Base-by-base conservation (phyloP, 64 coral and sea anemone genomes). In the Actinia equina region DNA sequence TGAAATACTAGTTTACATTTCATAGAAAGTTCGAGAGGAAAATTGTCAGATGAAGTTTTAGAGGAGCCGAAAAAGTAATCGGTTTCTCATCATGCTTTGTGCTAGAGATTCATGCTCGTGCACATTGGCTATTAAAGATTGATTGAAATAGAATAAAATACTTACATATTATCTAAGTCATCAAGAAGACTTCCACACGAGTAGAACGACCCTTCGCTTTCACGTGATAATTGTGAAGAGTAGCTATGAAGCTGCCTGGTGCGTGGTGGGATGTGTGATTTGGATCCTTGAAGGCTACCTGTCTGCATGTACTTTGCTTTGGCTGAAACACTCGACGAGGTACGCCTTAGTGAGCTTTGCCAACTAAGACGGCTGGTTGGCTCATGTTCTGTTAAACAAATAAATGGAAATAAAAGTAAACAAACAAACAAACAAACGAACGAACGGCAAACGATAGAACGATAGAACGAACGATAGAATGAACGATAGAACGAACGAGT, bases 191-290 rank as follows among this genome's bases (percentile, higher is more conserved):
- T 99, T 4, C 90, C 90, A 86, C 97, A 99, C 5, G 97, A 99
- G 69, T 99, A 99, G 79, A 99, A 99, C n/a, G 97, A 99, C 17
- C 79, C 93, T 83, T 98, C 96, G 63, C 96, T 98, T 44, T 62
- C 91, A 25, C 27, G 84, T 11, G 94, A 95, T 44, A 92, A 53
- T 30, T 97, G 94, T 18, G 94, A 97, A 16, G 61, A 85, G 41
- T 25, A 58, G 52, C 53, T 60, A 15, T 44, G 49, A 18, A 85
- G 55, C 17, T 46, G 84, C 87, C 84, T 86, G 56, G 45, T 20
- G 60, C n/a, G 83, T 42, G 71, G 89, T 27, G 83, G 45, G 20
- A 91, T 61, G 0, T 74, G 79, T 20, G 71, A 19, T 56, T 87
- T 91, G 13, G 90, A 82, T 43, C 20, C 77, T 14, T 44, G 42